Base-by-base conservation (phyloP, 2,888 invertebrate species). In the Serrognathus titanus region DNA sequence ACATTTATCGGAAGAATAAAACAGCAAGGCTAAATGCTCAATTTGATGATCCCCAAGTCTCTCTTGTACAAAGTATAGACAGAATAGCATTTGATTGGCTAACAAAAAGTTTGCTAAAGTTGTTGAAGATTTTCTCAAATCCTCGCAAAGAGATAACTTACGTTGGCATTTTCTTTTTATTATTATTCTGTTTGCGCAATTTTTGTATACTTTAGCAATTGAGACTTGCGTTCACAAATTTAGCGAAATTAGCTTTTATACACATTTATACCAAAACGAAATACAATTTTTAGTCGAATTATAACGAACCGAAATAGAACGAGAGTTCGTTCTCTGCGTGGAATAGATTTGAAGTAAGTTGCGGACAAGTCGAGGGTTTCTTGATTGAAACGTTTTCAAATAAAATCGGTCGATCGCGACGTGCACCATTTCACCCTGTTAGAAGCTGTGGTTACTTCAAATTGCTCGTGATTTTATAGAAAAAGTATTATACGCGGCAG, bases 61-160 rank as follows among this genome's bases (percentile, higher is more conserved):
- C 58, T 72, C 74, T 73, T 69, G 69, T 68, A 71, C 71, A 74
- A 75, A 75, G 74, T 75, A 72, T 73, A 74, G 72, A 74, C 72
- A 74, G 75, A 77, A 76, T 76, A 69, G 75, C 75, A 73, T 75
- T 74, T 77, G 76, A 77, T 77, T 77, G 77, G 77, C 74, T 67
- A 66, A 75, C 75, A 76, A 77, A 77, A 74, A 76, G 75, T 75
- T 75, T 74, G 73, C 72, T 68, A 69, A 75, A 75, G 73, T 77
- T 76, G 71, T 74, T 74, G 71, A 73, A 71, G 68, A 71, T 69
- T 73, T 67, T 68, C n/a, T 2, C 37, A 10, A 2, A 6, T 16
- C 31, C 55, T 35, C 5, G 37, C 43, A 60, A 50, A 62, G 61
- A 58, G 53, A 50, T 48, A 16, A 48, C 20, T 11, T 7, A 13